These are phyloP conservation scores for Mus spretus DNA, from an alignment of 2,797 vertebrate species.

Conservation along the genomic window DNA sequence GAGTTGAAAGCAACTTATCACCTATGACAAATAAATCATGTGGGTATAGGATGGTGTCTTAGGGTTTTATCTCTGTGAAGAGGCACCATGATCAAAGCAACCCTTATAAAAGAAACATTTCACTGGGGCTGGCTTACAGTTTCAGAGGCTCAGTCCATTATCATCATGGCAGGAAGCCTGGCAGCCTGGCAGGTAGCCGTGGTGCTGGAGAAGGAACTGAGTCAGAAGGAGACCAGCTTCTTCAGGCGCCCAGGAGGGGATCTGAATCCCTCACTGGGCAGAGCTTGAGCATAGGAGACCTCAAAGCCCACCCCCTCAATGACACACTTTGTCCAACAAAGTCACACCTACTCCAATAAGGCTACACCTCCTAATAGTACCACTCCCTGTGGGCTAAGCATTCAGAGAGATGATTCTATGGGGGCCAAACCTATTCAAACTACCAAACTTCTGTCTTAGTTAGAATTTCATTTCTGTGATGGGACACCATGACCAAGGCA, in stretches of 20 bases:
- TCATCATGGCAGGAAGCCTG: background rate
- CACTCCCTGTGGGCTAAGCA: background rate
- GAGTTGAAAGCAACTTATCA: background rate
- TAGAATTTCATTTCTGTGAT: background rate
- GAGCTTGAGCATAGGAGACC: background rate
- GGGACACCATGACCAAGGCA: background rate
- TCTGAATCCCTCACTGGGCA: background rate
- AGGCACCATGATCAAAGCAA: background rate
- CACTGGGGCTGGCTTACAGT: background rate
- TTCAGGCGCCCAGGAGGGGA: background rate
- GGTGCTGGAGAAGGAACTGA: background rate
- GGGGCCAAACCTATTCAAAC: background rate
- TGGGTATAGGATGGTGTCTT: background rate
- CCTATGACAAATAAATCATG: background rate
- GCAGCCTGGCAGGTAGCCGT: too few relatives aligned
- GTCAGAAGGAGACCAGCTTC: background rate
- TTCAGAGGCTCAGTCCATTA: background rate
- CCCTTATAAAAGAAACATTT: background rate
- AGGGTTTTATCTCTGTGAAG: background rate
- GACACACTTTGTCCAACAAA: background rate
- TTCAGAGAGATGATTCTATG: background rate
- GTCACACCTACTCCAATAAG: background rate
- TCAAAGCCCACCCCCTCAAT: background rate
- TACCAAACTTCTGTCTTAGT: background rate
- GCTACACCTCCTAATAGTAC: background rate